A percentile compares a stretch with the other conserved stretches of the same genome.
phyloP scores from a whole-genome alignment of 1,140 invertebrate species.

The Zaprionus ghesquierei region DNA sequence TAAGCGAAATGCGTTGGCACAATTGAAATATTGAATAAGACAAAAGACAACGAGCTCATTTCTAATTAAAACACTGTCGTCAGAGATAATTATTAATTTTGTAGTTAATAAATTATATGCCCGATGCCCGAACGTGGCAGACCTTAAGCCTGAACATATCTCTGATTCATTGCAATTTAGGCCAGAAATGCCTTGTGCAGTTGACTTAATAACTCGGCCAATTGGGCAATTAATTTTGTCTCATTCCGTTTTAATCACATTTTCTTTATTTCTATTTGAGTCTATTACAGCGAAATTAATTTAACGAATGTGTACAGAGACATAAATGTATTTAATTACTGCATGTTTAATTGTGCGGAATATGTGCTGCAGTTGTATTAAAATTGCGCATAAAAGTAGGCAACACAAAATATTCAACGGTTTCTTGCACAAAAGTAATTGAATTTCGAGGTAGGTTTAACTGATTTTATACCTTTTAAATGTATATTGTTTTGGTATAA shows the following conservation, averaged over 20 bases:
- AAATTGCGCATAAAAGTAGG: not conserved
- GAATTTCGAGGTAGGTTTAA: too few relatives aligned
- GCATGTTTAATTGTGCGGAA: not conserved
- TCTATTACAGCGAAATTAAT: not conserved
- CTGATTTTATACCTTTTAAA: too few relatives aligned
- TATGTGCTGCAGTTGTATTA: not conserved
- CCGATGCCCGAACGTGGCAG: not conserved
- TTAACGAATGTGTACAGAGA: not conserved
- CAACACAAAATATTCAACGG: not conserved
- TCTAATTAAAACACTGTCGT: constrained; percentile 3
- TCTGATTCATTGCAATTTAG: not conserved
- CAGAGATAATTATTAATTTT: not conserved
- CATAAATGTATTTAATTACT: too few relatives aligned
- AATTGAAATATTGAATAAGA: constrained; percentile 1
- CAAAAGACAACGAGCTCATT: not conserved
- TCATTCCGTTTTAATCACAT: not conserved
- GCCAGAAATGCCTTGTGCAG: not conserved
- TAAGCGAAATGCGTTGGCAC: not conserved
- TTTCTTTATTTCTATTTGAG: not conserved
- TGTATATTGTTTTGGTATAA: too few relatives aligned
- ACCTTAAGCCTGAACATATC: not conserved
- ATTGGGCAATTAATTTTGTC: not conserved
- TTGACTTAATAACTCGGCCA: not conserved
- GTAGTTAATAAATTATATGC: not conserved
- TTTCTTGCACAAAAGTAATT: too few relatives aligned